Base-by-base conservation (phyloP, 2,888 invertebrate genomes). In the Myopa testacea region DNA sequence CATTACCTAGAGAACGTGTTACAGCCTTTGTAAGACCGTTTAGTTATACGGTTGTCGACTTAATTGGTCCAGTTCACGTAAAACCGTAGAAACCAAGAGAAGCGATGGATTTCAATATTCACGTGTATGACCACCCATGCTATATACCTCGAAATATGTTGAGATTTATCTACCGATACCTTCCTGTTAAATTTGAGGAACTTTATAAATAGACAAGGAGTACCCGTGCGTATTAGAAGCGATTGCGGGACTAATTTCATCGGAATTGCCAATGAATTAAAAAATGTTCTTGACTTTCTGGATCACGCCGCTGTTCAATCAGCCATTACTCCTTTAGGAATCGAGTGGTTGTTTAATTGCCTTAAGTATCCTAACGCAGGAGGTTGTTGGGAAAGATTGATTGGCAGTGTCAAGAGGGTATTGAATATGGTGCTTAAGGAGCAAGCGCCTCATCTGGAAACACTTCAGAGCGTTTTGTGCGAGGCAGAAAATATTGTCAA, bases 321-420 rank as follows among this genome's bases (percentile, higher is more conserved):
- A n/a, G 19, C n/a, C 14, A 12, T 5, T 16, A n/a, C 58, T 58
- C 6, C 6, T 58, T 10, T 10, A 19, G 58, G 58, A 14, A 78
- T 80, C 14, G 77, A 78, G 8, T 77, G 77, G 79, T 14, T 70
- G 4, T 80, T 77, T 16, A 81, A 58, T n/a, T 16, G 16, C 16
- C 58, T 5, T 2, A 6, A 6, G 6, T 6, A 58, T 78, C 81
- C 80, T 1, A 78, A 71, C 52, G 80, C 82, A 75, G 83, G 81
- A 6, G 83, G 83, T 2, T 76, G 80, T 38, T 83, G 83, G 83
- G 80, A 78, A 72, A 70, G 72, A 12, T 45, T 79, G 0, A 67
- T 79, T 1, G 16, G 40, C 4, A 71, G 58, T 2, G n/a, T 79
- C 0, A 79, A 78, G 19, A 45, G 16, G 14, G 6, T 72, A 19